Evolutionary conservation across 2,888 invertebrate species (phyloP).

Genomic region (Ichneumon xanthorius): DNA sequence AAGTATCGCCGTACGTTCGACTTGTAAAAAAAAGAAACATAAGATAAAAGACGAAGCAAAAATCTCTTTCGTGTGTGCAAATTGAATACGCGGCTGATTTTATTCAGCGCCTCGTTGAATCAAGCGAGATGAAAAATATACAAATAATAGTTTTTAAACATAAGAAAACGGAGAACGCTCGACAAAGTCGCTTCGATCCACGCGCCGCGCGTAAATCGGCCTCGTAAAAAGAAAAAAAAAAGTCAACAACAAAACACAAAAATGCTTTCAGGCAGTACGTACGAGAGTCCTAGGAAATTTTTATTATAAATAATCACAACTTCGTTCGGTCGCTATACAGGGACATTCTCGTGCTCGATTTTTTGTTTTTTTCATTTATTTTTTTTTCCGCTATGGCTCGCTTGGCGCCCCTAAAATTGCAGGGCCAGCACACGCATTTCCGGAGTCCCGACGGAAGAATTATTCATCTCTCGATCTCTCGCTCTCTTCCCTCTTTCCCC

Average conservation of each 20-base stretch:
- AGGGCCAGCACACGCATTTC: conserved; percentile 62
- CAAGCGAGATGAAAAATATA: conserved; percentile 31
- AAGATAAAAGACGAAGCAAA: background rate
- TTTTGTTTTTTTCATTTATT: conserved; percentile 66
- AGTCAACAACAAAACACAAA: conserved; percentile 55
- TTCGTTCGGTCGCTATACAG: conserved; percentile 73
- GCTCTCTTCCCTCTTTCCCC: background rate
- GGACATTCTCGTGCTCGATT: conserved; percentile 58
- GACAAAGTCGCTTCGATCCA: conserved; percentile 17
- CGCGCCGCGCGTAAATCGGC: background rate
- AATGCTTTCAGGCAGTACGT: conserved; percentile 76
- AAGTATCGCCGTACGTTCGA: conserved; percentile 1
- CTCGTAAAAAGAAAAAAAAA: conserved; percentile 31
- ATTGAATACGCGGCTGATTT: conserved; percentile 15
- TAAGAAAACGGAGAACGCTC: conserved; percentile 22
- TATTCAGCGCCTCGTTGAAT: conserved; percentile 16
- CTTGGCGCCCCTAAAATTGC: conserved; percentile 54
- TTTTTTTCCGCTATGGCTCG: conserved; percentile 61
- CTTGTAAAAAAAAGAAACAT: conserved; percentile 1
- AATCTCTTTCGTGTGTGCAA: conserved; percentile 12
- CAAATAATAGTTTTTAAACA: conserved; percentile 21
- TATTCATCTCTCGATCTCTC: background rate
- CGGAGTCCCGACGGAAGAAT: conserved; percentile 32
- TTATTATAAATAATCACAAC: conserved; percentile 81
- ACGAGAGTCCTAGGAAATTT: conserved; percentile 76